Percentiles rank a stretch among this genome's conserved stretches.
Evolutionary conservation across 2,113 vertebrate genomes (phyloP).

Genomic region (Loxodonta africana): DNA sequence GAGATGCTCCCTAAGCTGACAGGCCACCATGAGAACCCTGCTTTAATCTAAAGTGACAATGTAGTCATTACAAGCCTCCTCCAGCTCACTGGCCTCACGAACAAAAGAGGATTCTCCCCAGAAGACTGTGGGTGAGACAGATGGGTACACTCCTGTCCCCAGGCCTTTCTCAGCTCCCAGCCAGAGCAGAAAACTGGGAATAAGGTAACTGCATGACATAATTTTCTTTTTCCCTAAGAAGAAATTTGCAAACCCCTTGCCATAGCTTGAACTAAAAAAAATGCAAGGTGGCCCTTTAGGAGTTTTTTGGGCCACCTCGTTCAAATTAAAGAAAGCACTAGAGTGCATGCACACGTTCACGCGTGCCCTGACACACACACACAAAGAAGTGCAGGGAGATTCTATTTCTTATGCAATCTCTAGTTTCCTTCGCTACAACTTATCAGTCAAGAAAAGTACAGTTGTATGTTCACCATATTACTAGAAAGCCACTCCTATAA

Average conservation of each 20-base stretch:
- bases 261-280: neutral
- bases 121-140: neutral
- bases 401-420: rapidly evolving
- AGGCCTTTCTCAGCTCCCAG: rapidly evolving
- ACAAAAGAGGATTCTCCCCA: neutral
- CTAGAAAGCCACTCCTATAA: neutral
- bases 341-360: too few species aligned
- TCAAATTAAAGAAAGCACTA: neutral
- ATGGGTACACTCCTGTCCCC: neutral
- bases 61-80: neutral
- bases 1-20: neutral
- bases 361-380: neutral
- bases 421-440: neutral
- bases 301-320: neutral
- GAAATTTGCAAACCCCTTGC: neutral
- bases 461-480: neutral
- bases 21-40: neutral
- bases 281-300: neutral
- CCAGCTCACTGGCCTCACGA: neutral
- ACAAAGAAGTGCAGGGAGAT: neutral
- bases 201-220: neutral
- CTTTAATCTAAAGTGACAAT: neutral
- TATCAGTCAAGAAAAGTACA: neutral
- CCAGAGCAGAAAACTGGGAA: neutral
- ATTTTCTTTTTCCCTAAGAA: neutral